phyloP scores from a whole-genome alignment of 2,888 invertebrate genomes.

The Drosophila leonis region DNA sequence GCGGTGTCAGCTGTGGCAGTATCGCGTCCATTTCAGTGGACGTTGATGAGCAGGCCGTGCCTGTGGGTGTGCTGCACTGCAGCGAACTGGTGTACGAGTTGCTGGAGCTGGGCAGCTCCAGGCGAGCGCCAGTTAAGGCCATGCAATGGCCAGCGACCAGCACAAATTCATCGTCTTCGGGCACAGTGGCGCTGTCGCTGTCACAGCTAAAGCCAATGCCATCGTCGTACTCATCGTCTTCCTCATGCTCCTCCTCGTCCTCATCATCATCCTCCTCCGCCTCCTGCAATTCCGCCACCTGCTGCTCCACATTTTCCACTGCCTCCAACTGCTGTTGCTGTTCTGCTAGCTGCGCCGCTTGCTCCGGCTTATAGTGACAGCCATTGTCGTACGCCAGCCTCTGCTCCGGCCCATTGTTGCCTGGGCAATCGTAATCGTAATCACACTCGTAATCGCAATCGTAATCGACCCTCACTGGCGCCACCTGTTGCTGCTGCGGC shows the following conservation, averaged over 20 bases:
- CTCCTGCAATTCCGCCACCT: background rate
- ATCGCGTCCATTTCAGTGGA: constrained; percentile 60
- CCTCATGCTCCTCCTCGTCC: constrained; percentile 19
- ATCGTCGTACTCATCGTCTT: constrained; percentile 68
- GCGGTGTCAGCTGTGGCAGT: constrained; percentile 54
- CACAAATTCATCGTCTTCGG: constrained; percentile 70
- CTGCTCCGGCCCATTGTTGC: constrained; percentile 39
- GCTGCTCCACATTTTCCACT: background rate
- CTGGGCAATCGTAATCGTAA: constrained; percentile 52
- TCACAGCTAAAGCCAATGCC: constrained; percentile 74
- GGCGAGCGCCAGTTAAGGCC: constrained; percentile 19
- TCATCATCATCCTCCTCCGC: background rate
- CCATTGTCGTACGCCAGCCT: constrained; percentile 20
- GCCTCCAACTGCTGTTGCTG: constrained; percentile 6
- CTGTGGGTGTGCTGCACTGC: constrained; percentile 56
- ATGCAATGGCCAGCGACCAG: constrained; percentile 58
- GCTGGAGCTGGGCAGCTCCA: constrained; percentile 38
- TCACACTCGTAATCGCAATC: constrained; percentile 54
- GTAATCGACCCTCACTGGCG: constrained; percentile 28
- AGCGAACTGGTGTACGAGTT: constrained; percentile 54
- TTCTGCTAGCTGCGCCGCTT: background rate
- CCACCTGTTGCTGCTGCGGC: constrained; percentile 34
- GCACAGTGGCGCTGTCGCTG: constrained; percentile 63
- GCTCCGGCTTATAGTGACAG: constrained; percentile 23
- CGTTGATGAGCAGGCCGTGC: constrained; percentile 45